A percentile compares a stretch with the other conserved stretches of the same genome.
Evolutionary conservation across 2,797 vertebrate genomes (phyloP).

Genomic region (Huso huso): DNA sequence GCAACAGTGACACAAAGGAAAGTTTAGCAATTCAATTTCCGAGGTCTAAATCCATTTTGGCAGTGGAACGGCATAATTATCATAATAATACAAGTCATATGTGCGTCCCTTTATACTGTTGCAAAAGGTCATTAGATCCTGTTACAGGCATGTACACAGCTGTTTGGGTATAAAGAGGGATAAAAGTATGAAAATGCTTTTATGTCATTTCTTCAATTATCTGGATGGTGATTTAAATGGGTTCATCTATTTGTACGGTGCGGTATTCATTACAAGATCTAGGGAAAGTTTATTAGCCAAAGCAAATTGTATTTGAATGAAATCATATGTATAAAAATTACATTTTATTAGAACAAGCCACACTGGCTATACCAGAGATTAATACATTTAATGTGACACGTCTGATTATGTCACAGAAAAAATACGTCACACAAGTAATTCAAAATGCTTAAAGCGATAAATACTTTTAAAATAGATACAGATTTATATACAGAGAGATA

Average conservation of each 20-base stretch:
- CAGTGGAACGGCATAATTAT: not conserved
- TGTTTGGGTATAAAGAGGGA: not conserved
- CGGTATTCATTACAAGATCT: not conserved
- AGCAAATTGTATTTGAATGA: slow-evolving; percentile 1
- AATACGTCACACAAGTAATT: slow-evolving; percentile 6
- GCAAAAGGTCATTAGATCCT: not conserved
- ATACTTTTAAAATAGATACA: too few species aligned
- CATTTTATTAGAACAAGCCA: slow-evolving; percentile 4
- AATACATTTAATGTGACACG: not conserved
- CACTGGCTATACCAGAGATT: not conserved
- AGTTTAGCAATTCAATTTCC: not conserved
- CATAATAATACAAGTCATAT: not conserved
- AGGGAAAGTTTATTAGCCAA: not conserved
- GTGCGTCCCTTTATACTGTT: not conserved
- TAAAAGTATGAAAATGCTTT: not conserved
- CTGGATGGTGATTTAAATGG: not conserved
- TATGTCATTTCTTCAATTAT: slow-evolving; percentile 5
- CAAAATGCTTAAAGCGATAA: too few species aligned
- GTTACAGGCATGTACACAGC: not conserved
- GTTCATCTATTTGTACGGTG: not conserved
- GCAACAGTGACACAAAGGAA: not conserved
- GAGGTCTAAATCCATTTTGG: not conserved
- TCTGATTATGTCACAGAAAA: slow-evolving; percentile 3
- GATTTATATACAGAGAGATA: too few species aligned
- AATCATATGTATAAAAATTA: slow-evolving; percentile 6